Evolutionary conservation across 2,113 vertebrate genomes (phyloP).

Genomic region (Coturnix japonica): DNA sequence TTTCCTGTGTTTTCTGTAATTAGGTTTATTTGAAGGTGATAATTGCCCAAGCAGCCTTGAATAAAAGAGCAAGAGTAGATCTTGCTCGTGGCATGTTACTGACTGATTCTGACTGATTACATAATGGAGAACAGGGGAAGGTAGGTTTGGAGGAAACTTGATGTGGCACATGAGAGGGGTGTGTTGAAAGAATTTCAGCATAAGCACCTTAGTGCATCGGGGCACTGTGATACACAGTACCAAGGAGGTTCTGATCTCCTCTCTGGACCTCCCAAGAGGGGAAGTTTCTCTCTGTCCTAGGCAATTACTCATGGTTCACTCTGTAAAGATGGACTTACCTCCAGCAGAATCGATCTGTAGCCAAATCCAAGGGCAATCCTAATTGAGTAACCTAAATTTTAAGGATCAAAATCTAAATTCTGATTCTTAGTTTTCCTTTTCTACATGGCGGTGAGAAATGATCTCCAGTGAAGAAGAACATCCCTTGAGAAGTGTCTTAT

Average conservation of each 20-base stretch:
- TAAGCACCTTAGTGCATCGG: accelerated
- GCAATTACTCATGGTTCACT: background rate
- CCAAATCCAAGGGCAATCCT: background rate
- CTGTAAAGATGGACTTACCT: background rate
- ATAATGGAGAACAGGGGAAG: accelerated
- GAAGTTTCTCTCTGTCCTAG: background rate
- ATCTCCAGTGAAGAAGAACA: background rate
- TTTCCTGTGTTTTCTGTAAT: background rate
- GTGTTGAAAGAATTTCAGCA: background rate
- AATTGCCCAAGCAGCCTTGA: accelerated
- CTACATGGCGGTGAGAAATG: background rate
- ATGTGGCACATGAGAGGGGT: background rate
- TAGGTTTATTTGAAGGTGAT: background rate
- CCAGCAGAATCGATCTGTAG: background rate
- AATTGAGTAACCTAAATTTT: background rate
- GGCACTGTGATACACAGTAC: accelerated
- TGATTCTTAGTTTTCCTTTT: background rate
- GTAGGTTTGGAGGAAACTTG: background rate
- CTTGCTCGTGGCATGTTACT: background rate
- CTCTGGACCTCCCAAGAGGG: background rate
- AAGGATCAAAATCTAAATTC: background rate
- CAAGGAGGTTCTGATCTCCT: background rate
- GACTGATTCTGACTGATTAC: background rate
- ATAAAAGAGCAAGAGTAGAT: background rate
- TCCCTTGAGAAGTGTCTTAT: background rate